Conservation (phyloP, 2,113 vertebrate genomes). For the Corythaixoides concolor region DNA sequence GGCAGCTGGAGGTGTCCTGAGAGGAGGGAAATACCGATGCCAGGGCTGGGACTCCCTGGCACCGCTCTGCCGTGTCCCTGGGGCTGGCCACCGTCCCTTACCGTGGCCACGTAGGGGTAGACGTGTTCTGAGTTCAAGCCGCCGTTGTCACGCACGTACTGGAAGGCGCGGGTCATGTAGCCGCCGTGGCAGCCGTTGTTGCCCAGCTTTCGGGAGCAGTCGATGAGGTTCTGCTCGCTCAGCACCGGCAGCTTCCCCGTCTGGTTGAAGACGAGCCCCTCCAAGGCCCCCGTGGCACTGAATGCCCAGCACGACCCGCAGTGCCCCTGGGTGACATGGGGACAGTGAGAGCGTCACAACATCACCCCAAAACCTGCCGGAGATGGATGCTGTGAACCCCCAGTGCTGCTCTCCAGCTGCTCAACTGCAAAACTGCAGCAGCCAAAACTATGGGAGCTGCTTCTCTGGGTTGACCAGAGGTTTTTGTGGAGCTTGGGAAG, state of each 20-base stretch:
- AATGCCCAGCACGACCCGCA: conserved; percentile 62
- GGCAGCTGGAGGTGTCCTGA: conserved; percentile 27
- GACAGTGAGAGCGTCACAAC: rapidly evolving
- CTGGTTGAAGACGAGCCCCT: conserved; percentile 35
- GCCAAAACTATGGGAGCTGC: neutral
- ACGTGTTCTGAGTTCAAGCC: conserved; percentile 31
- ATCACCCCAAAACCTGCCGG: rapidly evolving
- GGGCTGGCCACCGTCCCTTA: rapidly evolving
- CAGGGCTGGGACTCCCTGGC: rapidly evolving
- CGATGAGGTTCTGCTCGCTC: conserved; percentile 67
- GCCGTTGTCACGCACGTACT: neutral
- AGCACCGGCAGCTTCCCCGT: neutral
- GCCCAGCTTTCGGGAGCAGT: conserved; percentile 35
- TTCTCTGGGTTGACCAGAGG: neutral
- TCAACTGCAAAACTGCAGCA: neutral
- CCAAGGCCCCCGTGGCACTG: conserved; percentile 54
- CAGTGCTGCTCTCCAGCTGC: neutral
- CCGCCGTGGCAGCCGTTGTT: neutral
- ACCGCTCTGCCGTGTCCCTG: rapidly evolving
- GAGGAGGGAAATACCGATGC: neutral
- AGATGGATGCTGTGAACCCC: neutral
- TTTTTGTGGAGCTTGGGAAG: neutral
- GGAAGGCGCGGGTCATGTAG: neutral
- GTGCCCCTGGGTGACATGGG: neutral
- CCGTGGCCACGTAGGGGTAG: conserved; percentile 50